Evolutionary conservation across 2,797 vertebrate species (phyloP).

Genomic region (Orientallactaga sibirica): DNA sequence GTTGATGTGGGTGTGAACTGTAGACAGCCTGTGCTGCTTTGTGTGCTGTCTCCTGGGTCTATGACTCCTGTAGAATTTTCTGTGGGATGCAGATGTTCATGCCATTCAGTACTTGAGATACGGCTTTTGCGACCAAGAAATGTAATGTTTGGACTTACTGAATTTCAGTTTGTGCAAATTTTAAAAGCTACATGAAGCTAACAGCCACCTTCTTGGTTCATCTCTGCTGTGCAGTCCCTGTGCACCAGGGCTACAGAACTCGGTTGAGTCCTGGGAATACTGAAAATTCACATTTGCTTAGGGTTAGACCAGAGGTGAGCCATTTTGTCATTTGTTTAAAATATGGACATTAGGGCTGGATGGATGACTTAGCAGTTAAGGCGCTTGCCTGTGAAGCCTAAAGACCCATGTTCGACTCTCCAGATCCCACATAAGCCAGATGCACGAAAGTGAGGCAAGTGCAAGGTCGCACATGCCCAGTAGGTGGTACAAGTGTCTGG

Average conservation of each 20-base stretch:
- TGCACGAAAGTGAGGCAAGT: too few relatives aligned
- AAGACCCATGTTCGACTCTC: too few relatives aligned
- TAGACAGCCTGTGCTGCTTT: background rate
- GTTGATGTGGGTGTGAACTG: background rate
- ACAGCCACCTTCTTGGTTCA: background rate
- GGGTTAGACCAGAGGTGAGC: background rate
- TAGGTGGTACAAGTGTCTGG: too few relatives aligned
- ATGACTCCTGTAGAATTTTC: background rate
- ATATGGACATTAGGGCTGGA: background rate
- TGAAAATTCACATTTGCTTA: background rate
- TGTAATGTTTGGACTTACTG: background rate
- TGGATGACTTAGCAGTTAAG: too few relatives aligned
- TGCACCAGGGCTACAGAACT: background rate
- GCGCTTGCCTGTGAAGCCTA: too few relatives aligned
- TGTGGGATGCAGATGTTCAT: background rate
- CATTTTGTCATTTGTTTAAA: background rate
- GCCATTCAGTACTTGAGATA: background rate
- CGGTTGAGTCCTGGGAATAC: background rate
- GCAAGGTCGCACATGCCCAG: too few relatives aligned
- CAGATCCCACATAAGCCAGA: too few relatives aligned
- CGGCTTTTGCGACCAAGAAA: background rate
- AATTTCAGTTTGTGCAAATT: slow-evolving; percentile 1
- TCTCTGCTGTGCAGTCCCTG: background rate
- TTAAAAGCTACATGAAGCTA: background rate
- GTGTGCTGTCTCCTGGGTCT: fast-evolving